Evolutionary conservation across 92 coral and sea anemone species (phyloP), one percentile per base, ranked within the genome.

Genomic region (Paragorgia papillata): DNA sequence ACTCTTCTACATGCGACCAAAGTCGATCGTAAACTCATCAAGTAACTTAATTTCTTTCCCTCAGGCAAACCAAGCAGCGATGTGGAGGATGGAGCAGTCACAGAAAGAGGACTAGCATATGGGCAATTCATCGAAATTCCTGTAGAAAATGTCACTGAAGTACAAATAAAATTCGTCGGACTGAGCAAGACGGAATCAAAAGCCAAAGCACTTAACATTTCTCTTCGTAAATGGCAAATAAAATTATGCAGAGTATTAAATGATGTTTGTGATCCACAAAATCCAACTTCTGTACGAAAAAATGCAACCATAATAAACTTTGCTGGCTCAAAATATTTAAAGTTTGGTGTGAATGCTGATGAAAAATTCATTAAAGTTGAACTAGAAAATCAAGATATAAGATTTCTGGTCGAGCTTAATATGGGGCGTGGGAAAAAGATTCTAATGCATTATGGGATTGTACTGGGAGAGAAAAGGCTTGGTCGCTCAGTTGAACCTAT

Each of bases 131-230:
- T 31, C 8, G 62, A 56, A 22, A 14, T 56, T 56, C 62, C 62
- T 12, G 18, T 56, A 14, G 30, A 56, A 56, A 56, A 56, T 22
- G 31, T 56, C 62, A 56, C 62, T 22, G 33, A 56, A 56, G 17
- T 56, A 15, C 29, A 31, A 56, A 56, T 56, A 56, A 56, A 56
- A 28, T 56, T 56, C 62, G 30, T 22, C 22, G 62, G 62, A 3
- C 33, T 56, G 15, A 56, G 30, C 62, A 56, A 22, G 18, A 22
- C 10, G 2, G 7, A 56, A 17, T 3, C 30, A 28, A 56, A 31
- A 56, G 12, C 62, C 2, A 22, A 56, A 28, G 33, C 62, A 17
- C 4, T 22, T 7, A 56, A 56, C 18, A 28, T 22, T 22, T 56
- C 62, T 17, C 62, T 56, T 22, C 62, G 62, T 15, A 4, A 22